Conservation (phyloP, 2,888 invertebrate species). For the Lysandra bellargus region DNA sequence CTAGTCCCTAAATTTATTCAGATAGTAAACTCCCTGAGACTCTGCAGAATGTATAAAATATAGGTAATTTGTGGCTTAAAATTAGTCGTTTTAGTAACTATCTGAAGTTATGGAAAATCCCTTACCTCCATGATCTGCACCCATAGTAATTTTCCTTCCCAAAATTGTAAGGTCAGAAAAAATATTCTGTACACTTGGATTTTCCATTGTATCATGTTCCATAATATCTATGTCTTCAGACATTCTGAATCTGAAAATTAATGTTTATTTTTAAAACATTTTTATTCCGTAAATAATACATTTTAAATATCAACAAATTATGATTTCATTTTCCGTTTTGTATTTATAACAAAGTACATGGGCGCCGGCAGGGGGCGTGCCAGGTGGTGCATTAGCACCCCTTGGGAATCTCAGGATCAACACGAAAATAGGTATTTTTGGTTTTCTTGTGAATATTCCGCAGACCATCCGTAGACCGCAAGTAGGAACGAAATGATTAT, state of each 20-base stretch:
- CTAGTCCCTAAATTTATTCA: not conserved
- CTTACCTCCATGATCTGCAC: constrained; percentile 49
- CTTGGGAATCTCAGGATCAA: too few species aligned
- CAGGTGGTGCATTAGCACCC: too few species aligned
- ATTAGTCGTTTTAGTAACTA: not conserved
- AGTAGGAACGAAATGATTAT: too few species aligned
- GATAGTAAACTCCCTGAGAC: not conserved
- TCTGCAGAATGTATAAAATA: not conserved
- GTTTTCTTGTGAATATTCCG: too few species aligned
- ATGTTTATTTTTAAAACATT: constrained; percentile 33
- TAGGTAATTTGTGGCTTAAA: not conserved
- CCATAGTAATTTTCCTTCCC: constrained; percentile 51
- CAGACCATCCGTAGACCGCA: too few species aligned
- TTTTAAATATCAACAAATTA: too few species aligned
- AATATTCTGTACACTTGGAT: constrained; percentile 54
- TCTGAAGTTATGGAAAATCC: not conserved
- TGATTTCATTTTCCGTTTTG: too few species aligned
- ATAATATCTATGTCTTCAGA: constrained; percentile 65
- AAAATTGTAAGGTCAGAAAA: constrained; percentile 61
- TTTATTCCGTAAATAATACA: not conserved
- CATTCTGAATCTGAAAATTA: constrained; percentile 37
- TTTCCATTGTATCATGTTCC: constrained; percentile 63
- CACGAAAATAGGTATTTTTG: too few species aligned
- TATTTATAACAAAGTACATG: too few species aligned
- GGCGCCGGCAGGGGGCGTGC: too few species aligned